Percentiles rank a stretch among this genome's conserved stretches.
Evolutionary conservation across 2,113 vertebrate species (phyloP).

Genomic region (Zosterops pallidus): DNA sequence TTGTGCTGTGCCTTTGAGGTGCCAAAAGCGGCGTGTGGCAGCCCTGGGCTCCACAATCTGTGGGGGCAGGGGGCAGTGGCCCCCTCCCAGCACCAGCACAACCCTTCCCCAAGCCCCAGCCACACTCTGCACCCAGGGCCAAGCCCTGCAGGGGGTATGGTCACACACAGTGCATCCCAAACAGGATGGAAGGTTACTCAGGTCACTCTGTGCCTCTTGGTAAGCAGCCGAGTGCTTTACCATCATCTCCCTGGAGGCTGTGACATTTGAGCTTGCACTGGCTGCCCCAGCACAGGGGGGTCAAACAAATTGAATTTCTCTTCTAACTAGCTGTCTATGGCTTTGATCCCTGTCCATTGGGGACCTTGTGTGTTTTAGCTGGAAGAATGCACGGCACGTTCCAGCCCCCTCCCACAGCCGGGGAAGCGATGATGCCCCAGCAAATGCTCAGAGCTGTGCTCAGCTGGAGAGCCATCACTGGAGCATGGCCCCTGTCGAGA

Average conservation of each 20-base stretch:
- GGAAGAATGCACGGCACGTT: neutral
- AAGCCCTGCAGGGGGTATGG: fast-evolving
- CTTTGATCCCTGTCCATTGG: constrained; percentile 16
- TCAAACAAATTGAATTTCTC: constrained; percentile 52
- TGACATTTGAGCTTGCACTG: neutral
- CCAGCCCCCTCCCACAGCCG: neutral
- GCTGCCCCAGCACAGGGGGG: constrained; percentile 2
- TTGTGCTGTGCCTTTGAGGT: fast-evolving
- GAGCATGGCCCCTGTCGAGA: neutral
- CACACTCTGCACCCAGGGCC: neutral
- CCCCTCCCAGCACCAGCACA: neutral
- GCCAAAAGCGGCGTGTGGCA: neutral
- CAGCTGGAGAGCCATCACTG: neutral
- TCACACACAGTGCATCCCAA: neutral
- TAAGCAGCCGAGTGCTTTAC: neutral
- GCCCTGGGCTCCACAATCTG: neutral
- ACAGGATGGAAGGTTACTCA: neutral
- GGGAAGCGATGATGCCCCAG: neutral
- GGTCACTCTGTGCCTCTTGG: neutral
- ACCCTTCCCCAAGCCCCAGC: neutral
- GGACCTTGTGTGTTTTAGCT: neutral
- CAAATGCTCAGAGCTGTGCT: neutral
- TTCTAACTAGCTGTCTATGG: constrained; percentile 12
- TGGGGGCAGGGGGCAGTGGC: neutral
- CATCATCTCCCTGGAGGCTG: neutral